Conservation (phyloP, 2,113 vertebrate species). For the Zootoca vivipara region DNA sequence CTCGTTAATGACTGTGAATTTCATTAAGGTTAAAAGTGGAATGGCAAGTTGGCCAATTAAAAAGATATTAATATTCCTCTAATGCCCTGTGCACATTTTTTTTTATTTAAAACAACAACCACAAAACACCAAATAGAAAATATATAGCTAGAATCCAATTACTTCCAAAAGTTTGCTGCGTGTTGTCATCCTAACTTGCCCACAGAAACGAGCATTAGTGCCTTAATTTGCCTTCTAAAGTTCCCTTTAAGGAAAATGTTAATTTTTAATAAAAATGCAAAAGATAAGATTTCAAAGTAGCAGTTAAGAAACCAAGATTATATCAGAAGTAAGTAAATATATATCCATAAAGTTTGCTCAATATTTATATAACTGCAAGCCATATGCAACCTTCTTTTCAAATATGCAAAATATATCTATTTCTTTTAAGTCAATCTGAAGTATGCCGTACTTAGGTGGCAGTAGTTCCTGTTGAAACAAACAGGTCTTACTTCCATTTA, state of each 20-base stretch:
- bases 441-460: neutral
- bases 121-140: constrained; percentile 10
- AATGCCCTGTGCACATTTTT: constrained; percentile 5
- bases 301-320: neutral
- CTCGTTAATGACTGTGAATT: constrained; percentile 15
- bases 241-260: neutral
- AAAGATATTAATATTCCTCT: neutral
- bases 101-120: neutral
- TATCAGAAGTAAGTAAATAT: neutral
- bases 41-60: constrained; percentile 15
- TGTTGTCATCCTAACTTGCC: constrained; percentile 1
- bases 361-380: constrained; percentile 4
- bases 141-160: constrained; percentile 40
- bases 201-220: neutral
- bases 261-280: constrained; percentile 28
- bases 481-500: neutral
- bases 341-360: neutral
- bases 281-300: neutral
- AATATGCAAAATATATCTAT: neutral
- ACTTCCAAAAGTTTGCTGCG: constrained; percentile 8
- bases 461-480: neutral
- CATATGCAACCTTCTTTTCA: neutral
- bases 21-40: neutral
- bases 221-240: neutral
- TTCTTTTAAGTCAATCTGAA: neutral